phyloP scores from a whole-genome alignment of 2,797 vertebrate genomes.

The Sebastes trivittatus region DNA sequence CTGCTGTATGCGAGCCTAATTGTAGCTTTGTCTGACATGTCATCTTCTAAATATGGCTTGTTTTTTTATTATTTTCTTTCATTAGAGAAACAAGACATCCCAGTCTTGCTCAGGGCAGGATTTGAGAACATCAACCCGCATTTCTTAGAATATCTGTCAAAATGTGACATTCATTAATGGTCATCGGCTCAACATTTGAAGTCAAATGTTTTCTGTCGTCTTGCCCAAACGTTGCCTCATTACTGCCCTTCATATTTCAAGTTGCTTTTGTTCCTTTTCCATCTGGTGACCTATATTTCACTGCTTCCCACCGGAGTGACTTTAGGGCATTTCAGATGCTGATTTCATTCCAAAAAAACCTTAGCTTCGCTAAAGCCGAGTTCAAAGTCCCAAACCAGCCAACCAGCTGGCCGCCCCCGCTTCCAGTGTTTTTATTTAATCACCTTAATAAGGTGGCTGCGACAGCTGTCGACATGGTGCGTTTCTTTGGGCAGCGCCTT shows the following conservation, averaged over 20 bases:
- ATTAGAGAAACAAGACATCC: conserved; percentile 1
- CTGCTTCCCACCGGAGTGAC: conserved; percentile 14
- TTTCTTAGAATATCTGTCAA: conserved; percentile 9
- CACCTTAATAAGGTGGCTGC: conserved; percentile 77
- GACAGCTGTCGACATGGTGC: conserved; percentile 70
- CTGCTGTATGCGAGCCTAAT: conserved; percentile 43
- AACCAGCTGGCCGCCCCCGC: conserved; percentile 36
- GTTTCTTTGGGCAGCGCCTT: conserved; percentile 65
- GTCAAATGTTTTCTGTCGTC: background rate
- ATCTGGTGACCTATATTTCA: conserved; percentile 46
- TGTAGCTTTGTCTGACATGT: conserved; percentile 53
- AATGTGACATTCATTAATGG: background rate
- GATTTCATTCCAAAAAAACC: conserved; percentile 12
- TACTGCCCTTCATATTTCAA: conserved; percentile 12
- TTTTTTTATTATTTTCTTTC: conserved; percentile 21
- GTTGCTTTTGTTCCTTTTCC: conserved; percentile 22
- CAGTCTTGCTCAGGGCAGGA: background rate
- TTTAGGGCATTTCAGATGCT: conserved; percentile 43
- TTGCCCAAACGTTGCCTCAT: background rate
- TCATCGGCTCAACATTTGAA: background rate
- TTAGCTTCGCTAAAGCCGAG: background rate
- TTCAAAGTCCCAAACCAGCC: conserved; percentile 44
- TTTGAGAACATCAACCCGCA: conserved; percentile 5
- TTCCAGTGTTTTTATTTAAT: conserved; percentile 78
- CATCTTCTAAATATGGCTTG: conserved; percentile 35